Evolutionary conservation across 2,113 vertebrate genomes (phyloP), one percentile per base, ranked within the genome.

Genomic region (Lepisosteus oculatus): DNA sequence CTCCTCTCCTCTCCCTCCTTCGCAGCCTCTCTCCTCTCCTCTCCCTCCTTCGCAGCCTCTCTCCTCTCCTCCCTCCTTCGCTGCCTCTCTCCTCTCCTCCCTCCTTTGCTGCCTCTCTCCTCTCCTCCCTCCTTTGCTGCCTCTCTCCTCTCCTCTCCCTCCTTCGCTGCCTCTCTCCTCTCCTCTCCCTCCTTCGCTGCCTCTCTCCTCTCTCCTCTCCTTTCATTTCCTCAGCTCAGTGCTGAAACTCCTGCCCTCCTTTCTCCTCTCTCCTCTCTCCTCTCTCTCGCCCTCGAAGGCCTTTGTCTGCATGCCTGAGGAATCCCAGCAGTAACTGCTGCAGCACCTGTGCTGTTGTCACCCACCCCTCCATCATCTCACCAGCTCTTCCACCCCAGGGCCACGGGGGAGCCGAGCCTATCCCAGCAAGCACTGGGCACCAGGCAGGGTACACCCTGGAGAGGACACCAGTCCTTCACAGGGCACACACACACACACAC

Each of bases 251-350:
- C 66, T 8, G 4, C 74, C 57, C 55, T 63, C 47, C n/a, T 17
- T 57, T 72, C 63, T 68, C 64, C 74, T 66, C 61, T 80, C 82
- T 74, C 73, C 75, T 74, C 15, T 41, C 56, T 17, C 29, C 29
- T 29, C 29, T 29, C 29, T 2, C 29, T 29, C 29, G 29, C 29
- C 29, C 29, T 29, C 29, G 29, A 29, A 29, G 29, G 2, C 1
- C 29, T 29, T 29, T 29, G 29, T 29, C 29, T 29, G 29, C 29
- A 29, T 2, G 29, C 29, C 29, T 29, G 29, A 2, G 29, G 29
- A 29, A 29, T 29, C 29, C 1, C 29, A 29, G 29, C 29, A 29
- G 29, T 29, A 29, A 29, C 29, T 29, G 29, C 29, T 1, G 29
- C 29, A 29, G 29, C 29, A 29, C 29, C 2, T 2, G 29, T 29